Percentiles rank a stretch among this genome's conserved stretches.
Conservation (phyloP, 2,888 invertebrate genomes). For the Drosophila anceps region DNA sequence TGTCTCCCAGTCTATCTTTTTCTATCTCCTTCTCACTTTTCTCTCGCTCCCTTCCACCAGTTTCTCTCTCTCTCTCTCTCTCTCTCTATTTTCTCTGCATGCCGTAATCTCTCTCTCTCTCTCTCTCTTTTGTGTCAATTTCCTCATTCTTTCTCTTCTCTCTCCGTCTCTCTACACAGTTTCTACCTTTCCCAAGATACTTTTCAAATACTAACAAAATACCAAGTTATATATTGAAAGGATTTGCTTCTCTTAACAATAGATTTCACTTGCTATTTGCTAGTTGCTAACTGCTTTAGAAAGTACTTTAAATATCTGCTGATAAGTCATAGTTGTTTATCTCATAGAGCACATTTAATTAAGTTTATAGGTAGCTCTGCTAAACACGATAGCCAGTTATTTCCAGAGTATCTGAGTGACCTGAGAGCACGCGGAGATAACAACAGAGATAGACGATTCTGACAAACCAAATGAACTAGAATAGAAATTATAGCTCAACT, state of each 20-base stretch:
- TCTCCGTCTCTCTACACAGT: background rate
- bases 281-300: background rate
- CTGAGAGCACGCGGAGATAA: conserved; percentile 46
- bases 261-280: background rate
- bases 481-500: background rate
- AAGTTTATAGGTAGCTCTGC: conserved; percentile 32
- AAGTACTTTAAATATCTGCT: conserved; percentile 8
- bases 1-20: background rate
- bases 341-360: conserved; percentile 40
- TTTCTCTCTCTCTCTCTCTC: background rate
- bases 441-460: conserved; percentile 23
- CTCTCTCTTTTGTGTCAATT: background rate
- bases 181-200: background rate
- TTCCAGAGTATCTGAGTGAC: conserved; percentile 39
- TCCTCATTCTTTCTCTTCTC: background rate
- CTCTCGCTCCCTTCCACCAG: no score
- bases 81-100: background rate
- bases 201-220: background rate
- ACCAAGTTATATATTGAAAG: background rate
- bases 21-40: no score
- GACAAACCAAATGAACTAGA: conserved; percentile 16
- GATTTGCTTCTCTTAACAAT: no score
- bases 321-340: conserved; percentile 39
- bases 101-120: background rate
- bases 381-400: conserved; percentile 44